Base-by-base conservation (phyloP, 2,888 invertebrate species). In the Platycheirus rosarum region DNA sequence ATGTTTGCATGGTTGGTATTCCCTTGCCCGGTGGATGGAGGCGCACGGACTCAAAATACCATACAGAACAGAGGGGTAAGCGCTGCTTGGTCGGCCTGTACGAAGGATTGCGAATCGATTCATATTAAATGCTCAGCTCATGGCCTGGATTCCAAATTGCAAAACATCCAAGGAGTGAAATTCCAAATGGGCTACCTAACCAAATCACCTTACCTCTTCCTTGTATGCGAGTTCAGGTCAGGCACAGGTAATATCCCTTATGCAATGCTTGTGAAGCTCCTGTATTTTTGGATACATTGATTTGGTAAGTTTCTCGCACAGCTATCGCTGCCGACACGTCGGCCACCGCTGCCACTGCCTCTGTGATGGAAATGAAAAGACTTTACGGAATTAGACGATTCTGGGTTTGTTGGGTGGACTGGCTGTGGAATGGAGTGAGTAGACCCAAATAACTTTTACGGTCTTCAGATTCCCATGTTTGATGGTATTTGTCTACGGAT, bases 1-100 rank as follows among this genome's bases (percentile, higher is more conserved):
- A 87, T 88, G 88, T 88, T 87, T 88, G 87, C 85, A 86, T 86
- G 60, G 78, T 23, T 86, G 60, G 78, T 23, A 73, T 86, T 84
- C 70, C 70, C 71, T 74, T 63, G 74, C 48, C 46, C 51, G 23
- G 3, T 57, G 29, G 18, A 18, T 26, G 26, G 57, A 23, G 13
- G 32, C 13, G 8, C 77, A 74, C 48, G 35, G 26, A 51, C 57
- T 57, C 63, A 63, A 49, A 48, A 16, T 57, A 13, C 68, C 44
- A 29, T 60, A 44, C 20, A 55, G 4, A 55, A 37, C 20, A 26
- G 5, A 8, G 4, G 3, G 55, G 42, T 14, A 44, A 32, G 18
- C 13, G 35, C 16, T 9, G 40, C 32, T 16, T n/a, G 18, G n/a
- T n/a, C n/a, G 32, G 40, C 48, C 74, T 55, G 62, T 16, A 55